Conservation (phyloP, 2,888 invertebrate genomes). For the Charanyca ferruginea region DNA sequence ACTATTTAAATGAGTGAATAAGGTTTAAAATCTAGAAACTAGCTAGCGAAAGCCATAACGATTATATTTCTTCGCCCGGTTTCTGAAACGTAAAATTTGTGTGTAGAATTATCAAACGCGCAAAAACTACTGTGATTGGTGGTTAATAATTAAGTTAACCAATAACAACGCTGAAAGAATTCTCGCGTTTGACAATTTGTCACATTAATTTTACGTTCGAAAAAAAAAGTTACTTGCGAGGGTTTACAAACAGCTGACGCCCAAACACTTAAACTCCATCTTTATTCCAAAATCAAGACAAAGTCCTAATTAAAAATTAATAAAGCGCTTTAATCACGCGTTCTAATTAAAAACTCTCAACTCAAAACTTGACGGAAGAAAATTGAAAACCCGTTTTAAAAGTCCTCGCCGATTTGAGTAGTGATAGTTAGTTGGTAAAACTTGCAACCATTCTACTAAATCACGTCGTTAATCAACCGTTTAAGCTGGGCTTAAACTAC, state of each 20-base stretch:
- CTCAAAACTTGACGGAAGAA: constrained; percentile 47
- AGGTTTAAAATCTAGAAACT: no score
- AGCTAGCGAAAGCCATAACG: no score
- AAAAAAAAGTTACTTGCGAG: constrained; percentile 3
- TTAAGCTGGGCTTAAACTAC: constrained; percentile 80
- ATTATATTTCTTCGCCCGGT: no score
- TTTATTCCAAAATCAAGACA: constrained; percentile 41
- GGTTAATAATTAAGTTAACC: no score
- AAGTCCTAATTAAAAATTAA: constrained; percentile 48
- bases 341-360: constrained; percentile 59
- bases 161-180: no score
- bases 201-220: not conserved
- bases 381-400: constrained; percentile 61
- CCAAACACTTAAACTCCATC: constrained; percentile 39
- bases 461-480: constrained; percentile 81
- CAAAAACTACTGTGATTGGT: no score
- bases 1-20: no score
- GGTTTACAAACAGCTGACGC: constrained; percentile 29
- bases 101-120: no score
- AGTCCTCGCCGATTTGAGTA: constrained; percentile 57
- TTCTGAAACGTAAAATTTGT: no score
- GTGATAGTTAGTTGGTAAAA: constrained; percentile 66
- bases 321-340: constrained; percentile 49
- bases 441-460: constrained; percentile 73
- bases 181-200: not conserved